Percentiles rank a stretch among this genome's conserved stretches.
Evolutionary conservation across 1,140 invertebrate genomes (phyloP).

Genomic region (Cotesia vestalis): DNA sequence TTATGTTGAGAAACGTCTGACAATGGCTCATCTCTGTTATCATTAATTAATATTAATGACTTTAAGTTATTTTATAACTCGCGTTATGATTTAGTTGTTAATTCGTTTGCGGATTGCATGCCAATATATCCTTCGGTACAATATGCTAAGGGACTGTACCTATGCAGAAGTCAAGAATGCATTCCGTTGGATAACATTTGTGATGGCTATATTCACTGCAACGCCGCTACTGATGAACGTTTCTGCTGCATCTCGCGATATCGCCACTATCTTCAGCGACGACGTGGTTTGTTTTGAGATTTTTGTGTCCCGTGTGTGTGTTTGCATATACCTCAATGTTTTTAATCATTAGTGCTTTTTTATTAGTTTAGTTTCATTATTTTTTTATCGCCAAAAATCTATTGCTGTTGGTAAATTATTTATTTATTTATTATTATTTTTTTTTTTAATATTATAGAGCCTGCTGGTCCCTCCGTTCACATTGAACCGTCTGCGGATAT

Average conservation of each 20-base stretch:
- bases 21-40: slow-evolving; percentile 16
- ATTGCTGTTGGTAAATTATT: not conserved
- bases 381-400: not conserved
- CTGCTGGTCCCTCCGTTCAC: slow-evolving; percentile 56
- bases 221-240: slow-evolving; percentile 77
- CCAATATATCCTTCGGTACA: slow-evolving; percentile 57
- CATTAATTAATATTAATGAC: slow-evolving; percentile 20
- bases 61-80: slow-evolving; percentile 47
- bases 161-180: slow-evolving; percentile 71
- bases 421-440: slow-evolving; percentile 2
- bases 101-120: slow-evolving; percentile 63
- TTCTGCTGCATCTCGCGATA: slow-evolving; percentile 66
- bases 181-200: slow-evolving; percentile 73
- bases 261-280: slow-evolving; percentile 57
- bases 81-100: slow-evolving; percentile 64
- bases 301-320: slow-evolving; percentile 56
- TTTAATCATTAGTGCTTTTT: slow-evolving; percentile 3
- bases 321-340: slow-evolving; percentile 18
- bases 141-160: slow-evolving; percentile 66
- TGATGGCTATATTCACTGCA: slow-evolving; percentile 75
- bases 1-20: not conserved
- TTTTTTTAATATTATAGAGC: slow-evolving; percentile 53
- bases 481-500: slow-evolving; percentile 69
- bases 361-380: slow-evolving; percentile 4
- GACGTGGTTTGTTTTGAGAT: slow-evolving; percentile 62